Evolutionary conservation across 2,797 vertebrate genomes (phyloP).

Genomic region (Neoniphon sammara): DNA sequence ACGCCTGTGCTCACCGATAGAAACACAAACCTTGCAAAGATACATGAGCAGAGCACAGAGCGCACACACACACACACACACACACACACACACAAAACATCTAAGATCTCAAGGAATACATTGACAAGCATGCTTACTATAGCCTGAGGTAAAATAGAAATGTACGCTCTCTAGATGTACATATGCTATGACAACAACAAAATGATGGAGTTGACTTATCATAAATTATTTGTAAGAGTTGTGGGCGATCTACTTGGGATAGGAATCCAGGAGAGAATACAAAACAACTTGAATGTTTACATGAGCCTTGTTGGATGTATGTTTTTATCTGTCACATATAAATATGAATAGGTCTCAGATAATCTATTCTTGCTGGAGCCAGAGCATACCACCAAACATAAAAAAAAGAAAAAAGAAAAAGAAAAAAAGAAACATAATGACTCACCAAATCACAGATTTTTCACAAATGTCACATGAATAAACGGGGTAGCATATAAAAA

Average conservation of each 20-base stretch:
- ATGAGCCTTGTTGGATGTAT: conserved; percentile 54
- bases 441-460: conserved; percentile 7
- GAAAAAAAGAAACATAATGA: not conserved
- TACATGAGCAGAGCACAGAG: conserved; percentile 6
- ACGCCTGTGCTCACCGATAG: conserved; percentile 9
- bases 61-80: conserved; percentile 22
- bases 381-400: conserved; percentile 1
- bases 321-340: conserved; percentile 65
- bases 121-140: conserved; percentile 70
- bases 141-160: conserved; percentile 71
- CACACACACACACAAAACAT: conserved; percentile 4
- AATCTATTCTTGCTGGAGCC: conserved; percentile 8
- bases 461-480: not conserved
- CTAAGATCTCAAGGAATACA: conserved; percentile 57
- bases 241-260: conserved; percentile 58
- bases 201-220: conserved; percentile 75
- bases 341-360: conserved; percentile 31
- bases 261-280: conserved; percentile 64
- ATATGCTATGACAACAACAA: conserved; percentile 76
- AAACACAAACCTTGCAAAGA: conserved; percentile 25
- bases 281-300: conserved; percentile 61
- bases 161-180: conserved; percentile 67
- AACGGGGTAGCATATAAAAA: not conserved
- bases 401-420: not conserved
- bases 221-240: conserved; percentile 78